Base-by-base conservation (phyloP, 2,113 vertebrate genomes). In the Ascaphus truei region DNA sequence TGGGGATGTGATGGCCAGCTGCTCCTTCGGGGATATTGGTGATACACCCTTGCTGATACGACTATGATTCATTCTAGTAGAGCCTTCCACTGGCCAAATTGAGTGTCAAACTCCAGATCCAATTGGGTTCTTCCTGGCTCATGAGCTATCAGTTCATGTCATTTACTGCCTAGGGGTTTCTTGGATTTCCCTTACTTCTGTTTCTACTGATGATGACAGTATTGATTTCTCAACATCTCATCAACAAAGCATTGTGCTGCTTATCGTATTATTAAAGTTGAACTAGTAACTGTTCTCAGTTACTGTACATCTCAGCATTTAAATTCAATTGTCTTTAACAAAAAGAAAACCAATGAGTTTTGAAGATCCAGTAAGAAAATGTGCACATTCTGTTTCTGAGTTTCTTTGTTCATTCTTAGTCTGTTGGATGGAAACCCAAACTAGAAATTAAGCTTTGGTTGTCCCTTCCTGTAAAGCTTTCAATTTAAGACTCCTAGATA, bases 401-500 rank as follows among this genome's bases (percentile, higher is more conserved):
- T 16, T 29, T 3, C 5, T 31, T n/a, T n/a, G n/a, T n/a, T n/a
- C n/a, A n/a, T n/a, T n/a, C n/a, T n/a, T n/a, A n/a, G n/a, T 7
- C 3, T n/a, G n/a, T 18, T 31, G 16, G 6, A 7, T 10, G 51
- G 51, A 6, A 55, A 55, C 8, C 26, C 41, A n/a, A 37, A 25
- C 11, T 18, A 56, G 15, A 47, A 30, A 43, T 33, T 13, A 20
- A 36, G 20, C 55, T 22, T 13, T 27, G 25, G 18, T 18, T 20
- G 47, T 26, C 31, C 36, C 48, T 52, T 68, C 27, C 23, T 34
- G 36, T 31, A 39, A 22, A 34, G 18, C 9, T 26, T 62, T 74
- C 53, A 7, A 51, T 16, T 72, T 75, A 56, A 73, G 71, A 72
- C 37, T 7, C 50, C 56, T 61, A 71, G 45, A 43, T 55, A 37